A percentile compares a stretch with the other conserved stretches of the same genome.
Conservation (phyloP, 2,113 vertebrate species). For the Apaloderma vittatum region DNA sequence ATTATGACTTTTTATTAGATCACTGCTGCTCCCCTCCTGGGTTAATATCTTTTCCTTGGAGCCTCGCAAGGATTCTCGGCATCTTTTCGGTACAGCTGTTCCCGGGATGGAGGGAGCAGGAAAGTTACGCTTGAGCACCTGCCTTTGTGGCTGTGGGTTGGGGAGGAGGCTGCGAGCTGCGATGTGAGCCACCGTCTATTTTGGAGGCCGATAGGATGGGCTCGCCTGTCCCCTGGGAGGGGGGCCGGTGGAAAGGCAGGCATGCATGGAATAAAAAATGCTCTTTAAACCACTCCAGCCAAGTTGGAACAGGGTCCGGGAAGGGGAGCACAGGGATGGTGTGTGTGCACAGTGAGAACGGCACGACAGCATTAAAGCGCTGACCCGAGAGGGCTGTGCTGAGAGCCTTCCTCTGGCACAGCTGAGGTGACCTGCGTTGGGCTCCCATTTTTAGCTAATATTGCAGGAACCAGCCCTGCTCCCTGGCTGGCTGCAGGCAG, state of each 20-base stretch:
- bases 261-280: background rate
- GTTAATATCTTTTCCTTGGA: conserved; percentile 75
- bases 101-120: conserved; percentile 35
- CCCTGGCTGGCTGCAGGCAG: background rate
- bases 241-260: background rate
- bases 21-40: conserved; percentile 48
- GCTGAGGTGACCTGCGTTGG: background rate
- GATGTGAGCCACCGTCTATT: background rate
- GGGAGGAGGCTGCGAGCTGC: background rate
- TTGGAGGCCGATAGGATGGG: background rate
- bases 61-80: conserved; percentile 58
- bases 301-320: background rate
- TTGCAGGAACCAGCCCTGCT: background rate
- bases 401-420: background rate
- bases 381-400: background rate
- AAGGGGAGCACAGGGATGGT: background rate
- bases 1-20: conserved; percentile 56
- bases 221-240: background rate
- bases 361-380: background rate
- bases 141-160: conserved; percentile 19
- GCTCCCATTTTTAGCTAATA: background rate
- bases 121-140: conserved; percentile 47
- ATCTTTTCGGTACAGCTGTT: conserved; percentile 70
- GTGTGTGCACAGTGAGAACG: background rate
- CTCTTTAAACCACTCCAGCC: background rate